Evolutionary conservation across 2,797 vertebrate species (phyloP), one percentile per base, ranked within the genome.

Genomic region (Sebastiscus albofasciatus): DNA sequence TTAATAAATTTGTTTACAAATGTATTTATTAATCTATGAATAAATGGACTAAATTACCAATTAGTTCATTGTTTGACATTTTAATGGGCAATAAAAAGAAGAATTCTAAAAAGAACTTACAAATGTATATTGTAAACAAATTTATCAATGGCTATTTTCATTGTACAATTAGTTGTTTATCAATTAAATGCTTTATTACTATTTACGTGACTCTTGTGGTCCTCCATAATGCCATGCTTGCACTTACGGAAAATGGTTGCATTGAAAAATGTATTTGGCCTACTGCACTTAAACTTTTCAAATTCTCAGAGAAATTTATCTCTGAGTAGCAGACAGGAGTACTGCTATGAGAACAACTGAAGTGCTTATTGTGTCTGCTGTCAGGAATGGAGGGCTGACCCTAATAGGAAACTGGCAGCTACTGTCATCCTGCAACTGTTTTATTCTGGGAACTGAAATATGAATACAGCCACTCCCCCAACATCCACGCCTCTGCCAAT

Each of bases 401-500:
- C 1, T 42, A 1, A 14, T n/a, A 14, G 7, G 3, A 49, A 29
- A 29, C 4, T 11, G 7, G 11, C 39, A 70, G 31, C 27, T 4
- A 39, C 14, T 29, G 6, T 27, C 10, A 29, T 55, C 24, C 26
- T 29, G 3, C n/a, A 3, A 61, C 12, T 20, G 14, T 42, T 9
- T 80, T 60, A 72, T 73, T 85, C 54, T 75, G 27, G 55, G 72
- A 87, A 74, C 2, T 29, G 27, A 72, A 66, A 49, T 34, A 24
- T 27, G 54, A 73, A 2, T 14, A 64, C 61, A 72, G 42, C 42
- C n/a, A 59, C 52, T 55, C 79, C 68, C 20, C 69, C 59, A 42
- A 16, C 9, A 4, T 5, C 0, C 80, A 90, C 91, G 52, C 92
- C 93, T 87, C 88, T 52, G 14, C 10, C 14, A 14, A 54, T 14